Conservation (phyloP, 2,797 vertebrate genomes). For the Tapera naevia region DNA sequence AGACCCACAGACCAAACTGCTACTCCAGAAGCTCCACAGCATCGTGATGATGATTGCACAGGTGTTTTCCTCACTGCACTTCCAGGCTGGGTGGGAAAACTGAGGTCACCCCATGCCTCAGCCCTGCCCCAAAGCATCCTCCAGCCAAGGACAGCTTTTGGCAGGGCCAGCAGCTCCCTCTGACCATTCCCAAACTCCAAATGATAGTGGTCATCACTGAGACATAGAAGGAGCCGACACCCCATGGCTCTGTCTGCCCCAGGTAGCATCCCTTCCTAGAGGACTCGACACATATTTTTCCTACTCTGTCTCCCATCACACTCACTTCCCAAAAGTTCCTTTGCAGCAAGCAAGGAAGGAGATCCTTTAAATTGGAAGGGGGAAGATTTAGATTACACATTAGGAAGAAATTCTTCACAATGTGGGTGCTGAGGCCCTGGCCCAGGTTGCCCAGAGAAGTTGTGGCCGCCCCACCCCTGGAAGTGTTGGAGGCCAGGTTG, state of each 20-base stretch:
- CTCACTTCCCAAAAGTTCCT: background rate
- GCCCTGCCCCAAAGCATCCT: background rate
- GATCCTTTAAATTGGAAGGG: background rate
- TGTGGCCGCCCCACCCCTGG: too few species aligned
- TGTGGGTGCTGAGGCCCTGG: too few species aligned
- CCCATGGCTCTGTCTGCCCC: background rate
- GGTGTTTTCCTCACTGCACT: rapidly evolving
- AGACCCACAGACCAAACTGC: background rate
- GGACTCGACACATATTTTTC: rapidly evolving
- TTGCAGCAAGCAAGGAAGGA: background rate
- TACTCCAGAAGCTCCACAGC: background rate
- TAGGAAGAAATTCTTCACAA: too few species aligned
- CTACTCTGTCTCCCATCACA: background rate
- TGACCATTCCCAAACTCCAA: rapidly evolving
- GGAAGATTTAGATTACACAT: too few species aligned
- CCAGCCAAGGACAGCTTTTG: rapidly evolving
- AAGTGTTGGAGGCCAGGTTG: too few species aligned
- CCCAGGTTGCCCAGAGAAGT: too few species aligned
- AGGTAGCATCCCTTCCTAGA: background rate
- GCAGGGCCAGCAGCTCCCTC: background rate
- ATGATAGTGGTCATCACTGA: rapidly evolving
- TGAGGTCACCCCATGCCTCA: background rate
- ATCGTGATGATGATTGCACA: rapidly evolving
- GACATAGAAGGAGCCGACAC: background rate
- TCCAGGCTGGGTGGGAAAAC: background rate